Evolutionary conservation across 1,140 invertebrate genomes (phyloP).

Genomic region (Drosophila pseudoobscura): DNA sequence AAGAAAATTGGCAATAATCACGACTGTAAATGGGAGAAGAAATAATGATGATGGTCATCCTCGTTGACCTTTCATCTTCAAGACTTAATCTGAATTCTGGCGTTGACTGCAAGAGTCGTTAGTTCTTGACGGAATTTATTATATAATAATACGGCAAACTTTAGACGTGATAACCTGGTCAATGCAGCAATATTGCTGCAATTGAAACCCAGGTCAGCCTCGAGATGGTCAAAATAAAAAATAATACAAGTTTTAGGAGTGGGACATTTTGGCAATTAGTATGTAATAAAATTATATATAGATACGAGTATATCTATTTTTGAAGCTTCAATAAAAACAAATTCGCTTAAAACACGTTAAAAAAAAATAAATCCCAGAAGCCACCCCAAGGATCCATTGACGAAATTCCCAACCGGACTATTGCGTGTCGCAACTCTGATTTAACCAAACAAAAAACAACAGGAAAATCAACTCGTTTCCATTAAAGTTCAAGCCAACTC

Average conservation of each 20-base stretch:
- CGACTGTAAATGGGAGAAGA: slow-evolving; percentile 39
- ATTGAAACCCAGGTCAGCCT: no score
- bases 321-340: neutral
- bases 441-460: neutral
- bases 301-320: no score
- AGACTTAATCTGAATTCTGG: slow-evolving; percentile 2
- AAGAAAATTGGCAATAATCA: slow-evolving; percentile 45
- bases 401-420: slow-evolving; percentile 41
- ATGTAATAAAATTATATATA: no score
- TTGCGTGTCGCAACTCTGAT: slow-evolving; percentile 20
- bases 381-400: neutral
- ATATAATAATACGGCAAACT: no score
- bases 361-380: slow-evolving; percentile 1
- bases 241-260: no score
- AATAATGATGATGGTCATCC: slow-evolving; percentile 29
- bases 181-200: no score
- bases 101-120: neutral
- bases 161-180: no score
- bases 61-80: slow-evolving; percentile 38
- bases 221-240: no score
- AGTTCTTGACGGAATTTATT: no score
- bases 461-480: neutral
- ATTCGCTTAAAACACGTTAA: neutral
- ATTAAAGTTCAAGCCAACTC: slow-evolving; percentile 17
- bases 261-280: no score